A percentile compares a stretch with the other conserved stretches of the same genome.
phyloP scores from a whole-genome alignment of 2,888 invertebrate species.

The Steinernema hermaphroditum region DNA sequence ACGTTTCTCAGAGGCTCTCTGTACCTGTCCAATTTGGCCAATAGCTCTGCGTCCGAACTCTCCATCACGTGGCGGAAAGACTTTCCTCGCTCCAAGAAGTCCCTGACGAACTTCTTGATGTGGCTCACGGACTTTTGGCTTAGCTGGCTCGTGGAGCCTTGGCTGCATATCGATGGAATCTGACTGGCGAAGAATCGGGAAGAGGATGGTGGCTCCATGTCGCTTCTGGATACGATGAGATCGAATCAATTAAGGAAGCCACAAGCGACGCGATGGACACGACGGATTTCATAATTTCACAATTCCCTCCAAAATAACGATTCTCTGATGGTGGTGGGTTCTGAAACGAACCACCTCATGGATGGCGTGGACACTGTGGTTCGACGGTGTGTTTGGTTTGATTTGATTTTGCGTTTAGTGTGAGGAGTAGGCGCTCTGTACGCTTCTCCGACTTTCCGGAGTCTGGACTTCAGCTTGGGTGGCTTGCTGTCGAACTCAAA shows the following conservation, averaged over 20 bases:
- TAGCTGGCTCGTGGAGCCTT: not conserved
- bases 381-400: too few relatives aligned
- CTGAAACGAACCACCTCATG: too few relatives aligned
- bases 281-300: not conserved
- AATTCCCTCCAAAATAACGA: not conserved
- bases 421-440: too few relatives aligned
- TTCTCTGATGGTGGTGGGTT: too few relatives aligned
- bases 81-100: not conserved
- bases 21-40: not conserved
- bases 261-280: not conserved
- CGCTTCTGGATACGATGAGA: not conserved
- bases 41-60: not conserved
- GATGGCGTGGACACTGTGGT: too few relatives aligned
- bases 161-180: not conserved
- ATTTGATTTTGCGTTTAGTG: too few relatives aligned
- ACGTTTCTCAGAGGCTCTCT: not conserved
- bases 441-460: too few relatives aligned
- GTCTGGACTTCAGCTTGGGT: too few relatives aligned
- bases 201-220: not conserved
- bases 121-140: not conserved
- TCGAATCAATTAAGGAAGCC: not conserved
- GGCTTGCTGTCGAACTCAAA: too few relatives aligned
- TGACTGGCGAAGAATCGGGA: not conserved
- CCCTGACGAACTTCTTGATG: constrained; percentile 9
- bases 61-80: not conserved